A percentile compares a stretch with the other conserved stretches of the same genome.
Conservation (phyloP, 1,140 invertebrate species). For the Neodiprion virginianus region DNA sequence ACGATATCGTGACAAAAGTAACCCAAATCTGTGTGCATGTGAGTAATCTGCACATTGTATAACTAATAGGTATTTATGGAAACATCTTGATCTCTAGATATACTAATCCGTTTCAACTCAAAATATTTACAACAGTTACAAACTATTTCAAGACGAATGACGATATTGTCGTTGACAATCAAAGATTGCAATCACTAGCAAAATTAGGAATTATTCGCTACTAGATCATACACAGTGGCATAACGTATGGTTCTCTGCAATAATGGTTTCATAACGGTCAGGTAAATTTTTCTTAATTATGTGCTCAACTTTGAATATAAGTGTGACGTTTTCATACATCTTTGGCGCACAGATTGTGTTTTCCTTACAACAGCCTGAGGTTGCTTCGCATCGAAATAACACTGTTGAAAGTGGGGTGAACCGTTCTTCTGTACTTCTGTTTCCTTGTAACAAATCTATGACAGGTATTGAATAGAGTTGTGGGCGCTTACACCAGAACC, state of each 20-base stretch:
- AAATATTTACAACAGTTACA: too few relatives aligned
- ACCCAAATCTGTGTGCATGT: too few relatives aligned
- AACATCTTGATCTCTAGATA: too few relatives aligned
- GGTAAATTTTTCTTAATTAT: slow-evolving; percentile 48
- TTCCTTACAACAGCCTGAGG: slow-evolving; percentile 53
- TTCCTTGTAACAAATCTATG: slow-evolving; percentile 47
- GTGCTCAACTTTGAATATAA: slow-evolving; percentile 55
- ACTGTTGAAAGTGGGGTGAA: slow-evolving; percentile 56
- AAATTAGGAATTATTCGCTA: too few relatives aligned
- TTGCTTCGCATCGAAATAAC: slow-evolving; percentile 46
- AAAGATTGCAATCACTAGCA: too few relatives aligned
- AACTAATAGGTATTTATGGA: too few relatives aligned
- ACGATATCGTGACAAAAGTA: too few relatives aligned
- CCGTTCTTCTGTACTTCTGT: slow-evolving; percentile 45
- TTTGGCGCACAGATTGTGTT: slow-evolving; percentile 48
- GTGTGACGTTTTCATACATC: slow-evolving; percentile 48
- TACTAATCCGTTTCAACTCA: too few relatives aligned
- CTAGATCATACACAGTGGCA: slow-evolving; percentile 40
- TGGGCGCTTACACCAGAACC: slow-evolving; percentile 41
- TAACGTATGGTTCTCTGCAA: slow-evolving; percentile 48
- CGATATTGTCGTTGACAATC: too few relatives aligned
- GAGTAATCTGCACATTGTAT: too few relatives aligned
- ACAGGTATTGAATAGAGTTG: slow-evolving; percentile 51
- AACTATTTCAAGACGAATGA: too few relatives aligned
- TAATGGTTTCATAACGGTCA: slow-evolving; percentile 52